Conservation (phyloP, 2,797 vertebrate species). For the Euphonia xanthogaster region DNA sequence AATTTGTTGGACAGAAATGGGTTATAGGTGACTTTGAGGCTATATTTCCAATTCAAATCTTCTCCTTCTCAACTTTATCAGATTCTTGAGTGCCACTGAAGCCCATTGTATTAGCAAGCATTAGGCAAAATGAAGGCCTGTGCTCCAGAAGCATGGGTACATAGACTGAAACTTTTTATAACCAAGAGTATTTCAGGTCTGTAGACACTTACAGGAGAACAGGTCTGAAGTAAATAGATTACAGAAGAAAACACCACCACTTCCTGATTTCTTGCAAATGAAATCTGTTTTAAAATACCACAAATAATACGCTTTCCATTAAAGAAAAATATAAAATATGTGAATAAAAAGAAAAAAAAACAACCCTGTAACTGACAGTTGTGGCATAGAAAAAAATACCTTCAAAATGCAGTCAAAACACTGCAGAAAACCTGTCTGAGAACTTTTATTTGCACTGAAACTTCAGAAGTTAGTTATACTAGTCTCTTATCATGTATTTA, state of each 20-base stretch:
- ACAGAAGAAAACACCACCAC: not conserved
- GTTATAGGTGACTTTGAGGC: not conserved
- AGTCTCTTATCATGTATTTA: not conserved
- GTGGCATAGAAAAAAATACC: not conserved
- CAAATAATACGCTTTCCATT: not conserved
- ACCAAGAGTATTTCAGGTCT: not conserved
- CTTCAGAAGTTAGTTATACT: not conserved
- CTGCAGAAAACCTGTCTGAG: not conserved
- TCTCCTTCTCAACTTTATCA: not conserved
- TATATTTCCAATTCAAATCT: not conserved
- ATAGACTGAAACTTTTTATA: not conserved
- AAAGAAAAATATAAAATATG: not conserved
- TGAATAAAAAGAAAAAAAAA: not conserved
- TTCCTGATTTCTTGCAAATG: not conserved
- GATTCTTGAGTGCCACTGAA: not conserved
- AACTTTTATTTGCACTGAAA: not conserved
- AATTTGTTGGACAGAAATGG: not conserved
- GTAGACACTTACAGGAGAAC: not conserved
- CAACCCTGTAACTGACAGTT: rapidly evolving
- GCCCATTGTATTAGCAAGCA: not conserved
- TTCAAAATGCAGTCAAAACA: not conserved
- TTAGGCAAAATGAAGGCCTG: not conserved
- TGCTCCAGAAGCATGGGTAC: not conserved
- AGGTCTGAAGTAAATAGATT: not conserved
- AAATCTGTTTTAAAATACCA: not conserved